A percentile compares a stretch with the other conserved stretches of the same genome.
Evolutionary conservation across 2,888 invertebrate species (phyloP).

Genomic region (Latrodectus elegans): DNA sequence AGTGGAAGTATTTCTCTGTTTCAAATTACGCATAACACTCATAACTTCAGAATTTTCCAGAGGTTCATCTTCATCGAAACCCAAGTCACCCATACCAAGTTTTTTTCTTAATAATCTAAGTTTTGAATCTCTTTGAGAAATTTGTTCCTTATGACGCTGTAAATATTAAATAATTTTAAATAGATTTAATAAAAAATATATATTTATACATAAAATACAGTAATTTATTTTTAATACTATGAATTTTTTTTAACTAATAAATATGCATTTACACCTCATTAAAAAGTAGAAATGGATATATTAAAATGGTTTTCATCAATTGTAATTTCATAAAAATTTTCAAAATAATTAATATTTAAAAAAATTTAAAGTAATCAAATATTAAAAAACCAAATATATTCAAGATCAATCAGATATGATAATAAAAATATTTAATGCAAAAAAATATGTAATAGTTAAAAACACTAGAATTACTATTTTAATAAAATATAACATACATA

Average conservation of each 20-base stretch:
- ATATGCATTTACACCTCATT: not conserved
- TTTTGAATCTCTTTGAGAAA: slow-evolving; percentile 34
- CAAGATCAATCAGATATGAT: too few species aligned
- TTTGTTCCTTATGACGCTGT: slow-evolving; percentile 32
- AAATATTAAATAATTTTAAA: not conserved
- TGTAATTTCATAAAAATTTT: too few species aligned
- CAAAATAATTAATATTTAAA: too few species aligned
- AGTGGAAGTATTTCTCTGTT: slow-evolving; percentile 48
- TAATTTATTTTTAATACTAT: not conserved
- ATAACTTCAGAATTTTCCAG: slow-evolving; percentile 53
- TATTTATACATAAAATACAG: not conserved
- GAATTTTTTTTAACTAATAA: not conserved
- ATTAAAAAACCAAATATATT: too few species aligned
- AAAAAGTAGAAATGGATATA: too few species aligned
- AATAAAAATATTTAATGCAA: too few species aligned
- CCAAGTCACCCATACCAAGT: slow-evolving; percentile 55
- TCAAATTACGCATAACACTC: slow-evolving; percentile 47
- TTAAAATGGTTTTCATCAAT: too few species aligned
- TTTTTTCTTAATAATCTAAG: slow-evolving; percentile 27
- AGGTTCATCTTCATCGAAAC: slow-evolving; percentile 49
- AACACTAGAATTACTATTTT: too few species aligned
- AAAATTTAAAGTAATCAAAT: too few species aligned
- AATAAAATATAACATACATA: too few species aligned
- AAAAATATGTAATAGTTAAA: too few species aligned
- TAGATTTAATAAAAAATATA: not conserved